Base-by-base conservation (phyloP, 2,797 vertebrate species). In the Chromobotia macracanthus region DNA sequence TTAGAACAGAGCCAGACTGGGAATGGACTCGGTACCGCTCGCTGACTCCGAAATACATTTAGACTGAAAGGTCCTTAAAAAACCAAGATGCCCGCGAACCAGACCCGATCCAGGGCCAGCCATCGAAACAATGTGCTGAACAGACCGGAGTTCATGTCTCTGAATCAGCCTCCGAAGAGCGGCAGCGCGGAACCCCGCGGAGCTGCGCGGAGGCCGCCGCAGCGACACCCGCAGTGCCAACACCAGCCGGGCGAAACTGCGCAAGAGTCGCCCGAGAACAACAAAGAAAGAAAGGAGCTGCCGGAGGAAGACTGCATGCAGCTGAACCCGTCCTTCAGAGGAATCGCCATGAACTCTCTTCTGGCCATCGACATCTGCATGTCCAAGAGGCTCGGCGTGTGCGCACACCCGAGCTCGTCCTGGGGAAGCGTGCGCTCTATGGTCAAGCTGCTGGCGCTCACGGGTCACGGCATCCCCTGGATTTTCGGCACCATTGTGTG, bases 271-370 rank as follows among this genome's bases (percentile, higher is more conserved):
- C 83, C 56, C 5, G 91, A 90, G 0, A 89, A 71, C 25, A 73
- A 88, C 65, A 90, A 92, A 25, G 95, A 95, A 79, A 87, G 90
- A 18, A 89, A 93, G 83, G 95, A 95, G 7, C 78, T 85, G 71
- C 96, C 96, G 0, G 96, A 97, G 85, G 95, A 96, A 88, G 96
- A 98, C 88, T 97, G 96, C 89, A 98, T 98, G 94, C 96, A 96
- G 91, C 94, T 98, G 50, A 97, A 98, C 87, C 96, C 96, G 0
- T 95, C 96, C 0, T 94, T 97, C 82, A 91, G 93, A 80, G 95
- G 94, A 82, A 97, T 98, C 3, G 96, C 96, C 82, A 92, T 96
- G 88, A 97, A 90, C 92, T 95, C 96, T 0, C 90, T 98, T 83
- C 90, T 97, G 80, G 96, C 96, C 87, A 97, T 98, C 0, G 96